phyloP scores from a whole-genome alignment of 2,797 vertebrate genomes.

The Enteromius radiatus region DNA sequence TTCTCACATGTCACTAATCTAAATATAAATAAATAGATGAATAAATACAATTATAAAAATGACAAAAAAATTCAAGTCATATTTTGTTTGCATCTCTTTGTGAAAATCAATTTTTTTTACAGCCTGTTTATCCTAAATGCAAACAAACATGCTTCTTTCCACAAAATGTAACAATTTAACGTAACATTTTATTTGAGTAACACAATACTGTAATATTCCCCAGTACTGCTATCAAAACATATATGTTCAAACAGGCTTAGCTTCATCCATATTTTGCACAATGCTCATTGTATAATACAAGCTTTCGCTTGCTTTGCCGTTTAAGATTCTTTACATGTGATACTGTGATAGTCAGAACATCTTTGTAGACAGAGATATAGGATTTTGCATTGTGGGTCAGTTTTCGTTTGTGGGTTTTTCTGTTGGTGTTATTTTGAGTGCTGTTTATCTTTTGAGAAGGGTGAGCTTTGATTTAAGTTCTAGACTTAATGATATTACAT shows the following conservation, averaged over 20 bases:
- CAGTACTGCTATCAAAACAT: constrained; percentile 1
- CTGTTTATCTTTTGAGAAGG: constrained; percentile 28
- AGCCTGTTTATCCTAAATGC: neutral
- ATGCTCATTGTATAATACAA: neutral
- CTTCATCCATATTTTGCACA: neutral
- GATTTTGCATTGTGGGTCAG: neutral
- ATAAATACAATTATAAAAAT: no score
- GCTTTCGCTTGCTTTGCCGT: neutral
- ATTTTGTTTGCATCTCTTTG: neutral
- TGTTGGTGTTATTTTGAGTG: constrained; percentile 29
- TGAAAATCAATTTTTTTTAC: neutral
- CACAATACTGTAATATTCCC: neutral
- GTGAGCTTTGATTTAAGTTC: constrained; percentile 42
- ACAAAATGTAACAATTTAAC: neutral
- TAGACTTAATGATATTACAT: constrained; percentile 53
- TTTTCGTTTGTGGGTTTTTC: constrained; percentile 11
- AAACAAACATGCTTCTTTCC: neutral
- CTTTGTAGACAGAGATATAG: neutral
- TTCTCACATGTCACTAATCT: no score
- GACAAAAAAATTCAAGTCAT: neutral
- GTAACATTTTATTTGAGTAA: neutral
- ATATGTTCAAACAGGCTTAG: neutral
- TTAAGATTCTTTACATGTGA: neutral
- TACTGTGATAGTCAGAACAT: neutral
- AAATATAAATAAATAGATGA: no score